Conservation (phyloP, 2,797 vertebrate species). For the Lepus townsendii region DNA sequence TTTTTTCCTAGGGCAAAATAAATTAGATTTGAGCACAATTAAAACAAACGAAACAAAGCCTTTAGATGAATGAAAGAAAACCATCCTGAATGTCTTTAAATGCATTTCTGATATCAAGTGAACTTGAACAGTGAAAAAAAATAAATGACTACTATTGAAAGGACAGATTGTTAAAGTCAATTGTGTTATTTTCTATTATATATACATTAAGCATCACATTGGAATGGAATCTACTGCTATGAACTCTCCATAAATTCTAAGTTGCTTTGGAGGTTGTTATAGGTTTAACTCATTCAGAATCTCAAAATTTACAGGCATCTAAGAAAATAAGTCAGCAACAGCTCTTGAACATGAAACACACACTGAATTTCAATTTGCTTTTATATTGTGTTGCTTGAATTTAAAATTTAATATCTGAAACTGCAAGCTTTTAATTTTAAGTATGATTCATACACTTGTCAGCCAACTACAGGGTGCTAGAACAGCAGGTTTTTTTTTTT, state of each 20-base stretch:
- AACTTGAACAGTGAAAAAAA: slow-evolving; percentile 28
- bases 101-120: not conserved
- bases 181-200: not conserved
- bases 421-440: slow-evolving; percentile 12
- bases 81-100: not conserved
- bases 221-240: slow-evolving; percentile 19
- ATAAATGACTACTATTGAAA: not conserved
- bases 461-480: not conserved
- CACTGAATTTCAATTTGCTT: not conserved
- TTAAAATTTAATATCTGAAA: slow-evolving; percentile 40
- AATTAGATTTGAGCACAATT: slow-evolving; percentile 42
- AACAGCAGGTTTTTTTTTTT: not conserved
- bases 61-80: slow-evolving; percentile 7
- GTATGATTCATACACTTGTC: not conserved
- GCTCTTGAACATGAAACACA: slow-evolving; percentile 35
- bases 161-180: not conserved
- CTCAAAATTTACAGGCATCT: slow-evolving; percentile 13
- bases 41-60: slow-evolving; percentile 58
- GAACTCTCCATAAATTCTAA: slow-evolving; percentile 34
- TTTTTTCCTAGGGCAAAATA: slow-evolving; percentile 61
- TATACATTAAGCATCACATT: slow-evolving; percentile 13
- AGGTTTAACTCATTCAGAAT: slow-evolving; percentile 48
- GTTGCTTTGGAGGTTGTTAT: not conserved
- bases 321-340: slow-evolving; percentile 40
- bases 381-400: not conserved